Evolutionary conservation across 2,888 invertebrate species (phyloP).

Genomic region (Taenaris catops): DNA sequence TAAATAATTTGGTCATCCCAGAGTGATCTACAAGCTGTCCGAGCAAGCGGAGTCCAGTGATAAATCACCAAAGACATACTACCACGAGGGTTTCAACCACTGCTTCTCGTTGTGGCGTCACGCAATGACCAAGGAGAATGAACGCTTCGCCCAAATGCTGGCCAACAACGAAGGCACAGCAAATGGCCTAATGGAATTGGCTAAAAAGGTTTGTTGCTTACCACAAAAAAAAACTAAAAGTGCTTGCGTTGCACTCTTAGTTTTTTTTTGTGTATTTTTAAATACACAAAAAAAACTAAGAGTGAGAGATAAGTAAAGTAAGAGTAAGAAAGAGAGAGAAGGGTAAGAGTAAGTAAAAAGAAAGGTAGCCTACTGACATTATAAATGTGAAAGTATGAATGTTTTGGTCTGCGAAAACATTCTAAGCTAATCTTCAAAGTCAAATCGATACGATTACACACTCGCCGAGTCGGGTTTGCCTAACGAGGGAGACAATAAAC

Average conservation of each 20-base stretch:
- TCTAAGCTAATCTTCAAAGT: too few relatives aligned
- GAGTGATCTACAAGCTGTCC: constrained; percentile 44
- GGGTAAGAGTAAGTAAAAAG: too few relatives aligned
- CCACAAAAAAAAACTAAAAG: too few relatives aligned
- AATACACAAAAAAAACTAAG: too few relatives aligned
- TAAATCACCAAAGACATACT: constrained; percentile 41
- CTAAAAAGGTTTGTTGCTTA: constrained; percentile 68
- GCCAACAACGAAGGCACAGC: constrained; percentile 81
- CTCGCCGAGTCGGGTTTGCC: constrained; percentile 92
- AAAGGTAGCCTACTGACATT: background rate
- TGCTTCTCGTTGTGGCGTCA: constrained; percentile 86
- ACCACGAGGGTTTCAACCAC: constrained; percentile 69
- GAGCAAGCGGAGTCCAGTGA: constrained; percentile 36
- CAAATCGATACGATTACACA: constrained; percentile 98
- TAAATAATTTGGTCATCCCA: too few relatives aligned
- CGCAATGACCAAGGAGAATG: constrained; percentile 85
- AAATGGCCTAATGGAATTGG: constrained; percentile 73
- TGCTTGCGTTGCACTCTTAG: too few relatives aligned
- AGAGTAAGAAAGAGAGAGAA: too few relatives aligned
- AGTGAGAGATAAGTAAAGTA: too few relatives aligned
- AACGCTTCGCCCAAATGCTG: constrained; percentile 81
- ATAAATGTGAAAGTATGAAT: background rate
- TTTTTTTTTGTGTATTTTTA: too few relatives aligned
- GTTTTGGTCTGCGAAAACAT: too few relatives aligned
- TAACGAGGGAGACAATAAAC: constrained; percentile 86